A percentile compares a stretch with the other conserved stretches of the same genome.
Conservation (phyloP, 2,113 vertebrate genomes). For the Megaleporinus macrocephalus region DNA sequence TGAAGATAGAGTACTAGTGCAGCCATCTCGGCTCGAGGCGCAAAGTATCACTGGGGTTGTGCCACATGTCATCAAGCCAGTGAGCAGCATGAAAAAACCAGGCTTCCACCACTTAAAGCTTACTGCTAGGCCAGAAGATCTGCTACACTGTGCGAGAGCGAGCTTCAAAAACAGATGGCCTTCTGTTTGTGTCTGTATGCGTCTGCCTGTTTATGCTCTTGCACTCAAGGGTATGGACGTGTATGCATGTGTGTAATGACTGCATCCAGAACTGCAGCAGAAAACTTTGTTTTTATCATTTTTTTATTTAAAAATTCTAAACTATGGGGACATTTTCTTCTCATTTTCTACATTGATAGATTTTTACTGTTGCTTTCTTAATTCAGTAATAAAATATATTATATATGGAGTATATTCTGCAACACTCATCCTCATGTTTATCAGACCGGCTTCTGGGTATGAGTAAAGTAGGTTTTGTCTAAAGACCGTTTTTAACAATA, state of each 20-base stretch:
- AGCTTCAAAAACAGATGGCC: conserved; percentile 8
- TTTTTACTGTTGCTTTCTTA: too few species aligned
- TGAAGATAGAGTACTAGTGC: not conserved
- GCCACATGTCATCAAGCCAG: conserved; percentile 22
- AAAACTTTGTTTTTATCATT: too few species aligned
- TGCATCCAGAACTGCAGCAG: not conserved
- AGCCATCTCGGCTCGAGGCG: conserved; percentile 22
- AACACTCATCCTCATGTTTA: too few species aligned
- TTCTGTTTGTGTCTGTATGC: not conserved
- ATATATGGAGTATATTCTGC: too few species aligned
- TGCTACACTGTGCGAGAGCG: not conserved
- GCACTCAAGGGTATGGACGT: not conserved
- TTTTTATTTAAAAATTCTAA: too few species aligned
- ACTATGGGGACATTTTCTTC: too few species aligned
- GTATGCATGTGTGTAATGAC: not conserved
- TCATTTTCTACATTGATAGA: too few species aligned
- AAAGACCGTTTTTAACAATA: too few species aligned
- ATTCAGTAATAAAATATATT: too few species aligned
- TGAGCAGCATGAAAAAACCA: conserved; percentile 1
- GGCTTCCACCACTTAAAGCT: not conserved
- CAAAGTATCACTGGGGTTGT: not conserved
- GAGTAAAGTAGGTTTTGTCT: too few species aligned
- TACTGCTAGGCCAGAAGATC: not conserved
- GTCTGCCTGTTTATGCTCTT: not conserved
- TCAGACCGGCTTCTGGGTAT: too few species aligned